phyloP scores from a whole-genome alignment of 1,140 invertebrate species.

The Pomacea maculata region DNA sequence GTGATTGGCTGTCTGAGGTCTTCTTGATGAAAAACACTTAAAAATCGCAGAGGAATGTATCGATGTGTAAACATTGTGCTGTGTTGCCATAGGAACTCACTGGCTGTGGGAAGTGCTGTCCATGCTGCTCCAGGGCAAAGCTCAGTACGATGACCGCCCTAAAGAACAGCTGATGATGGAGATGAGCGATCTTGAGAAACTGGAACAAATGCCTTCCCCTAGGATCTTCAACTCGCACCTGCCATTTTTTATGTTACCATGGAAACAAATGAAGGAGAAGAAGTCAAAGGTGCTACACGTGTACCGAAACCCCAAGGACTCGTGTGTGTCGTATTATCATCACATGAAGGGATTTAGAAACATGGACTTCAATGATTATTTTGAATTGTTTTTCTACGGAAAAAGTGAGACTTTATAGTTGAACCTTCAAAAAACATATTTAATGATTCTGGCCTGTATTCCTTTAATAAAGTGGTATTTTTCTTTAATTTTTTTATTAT shows the following conservation, averaged over 20 bases:
- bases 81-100: constrained; percentile 29
- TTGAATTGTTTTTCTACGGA: neutral
- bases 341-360: neutral
- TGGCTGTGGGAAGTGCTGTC: constrained; percentile 43
- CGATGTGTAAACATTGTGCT: no score
- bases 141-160: constrained; percentile 16
- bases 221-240: constrained; percentile 14
- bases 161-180: constrained; percentile 35
- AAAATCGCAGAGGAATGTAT: no score
- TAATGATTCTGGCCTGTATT: no score
- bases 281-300: neutral
- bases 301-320: neutral
- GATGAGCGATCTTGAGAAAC: constrained; percentile 2
- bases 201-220: constrained; percentile 27
- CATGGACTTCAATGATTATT: neutral
- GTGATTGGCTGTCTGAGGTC: no score
- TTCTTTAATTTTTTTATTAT: neutral
- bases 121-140: constrained; percentile 32
- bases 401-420: neutral
- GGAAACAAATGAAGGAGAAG: neutral
- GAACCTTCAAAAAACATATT: no score
- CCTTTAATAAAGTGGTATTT: neutral
- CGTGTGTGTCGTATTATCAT: neutral
- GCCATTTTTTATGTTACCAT: constrained; percentile 13
- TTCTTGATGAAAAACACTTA: no score